Evolutionary conservation across 2,888 invertebrate species (phyloP).

Genomic region (Philonicus albiceps): DNA sequence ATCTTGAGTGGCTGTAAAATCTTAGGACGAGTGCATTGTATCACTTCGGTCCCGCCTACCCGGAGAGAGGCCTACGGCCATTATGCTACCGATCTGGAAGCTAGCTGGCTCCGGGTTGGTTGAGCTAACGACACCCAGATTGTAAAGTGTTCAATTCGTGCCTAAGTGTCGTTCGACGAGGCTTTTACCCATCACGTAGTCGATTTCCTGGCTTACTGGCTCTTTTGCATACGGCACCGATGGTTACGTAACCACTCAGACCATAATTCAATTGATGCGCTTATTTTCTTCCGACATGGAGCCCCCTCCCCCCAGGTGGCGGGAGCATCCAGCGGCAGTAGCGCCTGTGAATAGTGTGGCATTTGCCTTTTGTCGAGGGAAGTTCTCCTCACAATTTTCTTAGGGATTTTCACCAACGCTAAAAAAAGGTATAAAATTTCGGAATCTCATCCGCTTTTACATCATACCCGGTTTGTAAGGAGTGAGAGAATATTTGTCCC

Average conservation of each 20-base stretch:
- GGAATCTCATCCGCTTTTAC: neutral
- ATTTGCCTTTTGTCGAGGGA: neutral
- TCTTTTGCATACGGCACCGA: neutral
- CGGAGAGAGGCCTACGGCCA: neutral
- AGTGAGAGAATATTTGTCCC: neutral
- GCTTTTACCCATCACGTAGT: slow-evolving; percentile 24
- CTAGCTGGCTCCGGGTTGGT: neutral
- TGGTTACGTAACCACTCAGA: neutral
- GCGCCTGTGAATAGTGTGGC: neutral
- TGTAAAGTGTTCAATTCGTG: slow-evolving; percentile 27
- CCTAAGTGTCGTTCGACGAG: neutral
- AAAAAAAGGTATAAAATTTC: neutral
- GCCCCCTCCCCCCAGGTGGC: neutral
- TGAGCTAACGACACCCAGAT: slow-evolving; percentile 2
- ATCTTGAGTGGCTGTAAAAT: neutral
- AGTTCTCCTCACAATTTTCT: neutral
- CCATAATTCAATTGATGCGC: slow-evolving; percentile 29
- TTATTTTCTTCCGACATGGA: slow-evolving; percentile 1
- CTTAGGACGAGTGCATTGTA: slow-evolving; percentile 6
- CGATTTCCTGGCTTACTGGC: slow-evolving; percentile 3
- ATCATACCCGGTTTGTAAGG: neutral
- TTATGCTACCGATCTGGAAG: neutral
- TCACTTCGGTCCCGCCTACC: neutral
- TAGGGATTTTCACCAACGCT: neutral
- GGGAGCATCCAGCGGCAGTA: neutral